These are phyloP conservation scores for Chymomyza costata DNA, from an alignment of 1,140 invertebrate genomes.

Conservation along the genomic window DNA sequence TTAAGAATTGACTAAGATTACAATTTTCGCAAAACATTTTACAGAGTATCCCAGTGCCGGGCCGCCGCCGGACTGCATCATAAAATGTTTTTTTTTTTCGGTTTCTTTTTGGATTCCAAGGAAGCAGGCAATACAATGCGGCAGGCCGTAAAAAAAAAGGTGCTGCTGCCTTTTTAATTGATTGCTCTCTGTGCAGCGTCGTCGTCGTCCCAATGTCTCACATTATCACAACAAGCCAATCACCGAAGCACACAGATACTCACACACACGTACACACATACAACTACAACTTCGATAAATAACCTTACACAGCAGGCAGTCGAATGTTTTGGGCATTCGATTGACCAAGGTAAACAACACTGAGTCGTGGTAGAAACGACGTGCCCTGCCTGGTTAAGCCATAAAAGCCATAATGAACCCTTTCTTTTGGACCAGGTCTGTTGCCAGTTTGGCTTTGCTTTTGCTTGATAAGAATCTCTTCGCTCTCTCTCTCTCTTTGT, in stretches of 20 bases:
- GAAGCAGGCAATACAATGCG: slow-evolving; percentile 16
- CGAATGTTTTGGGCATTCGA: slow-evolving; percentile 4
- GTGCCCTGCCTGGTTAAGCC: slow-evolving; percentile 54
- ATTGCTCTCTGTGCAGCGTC: slow-evolving; percentile 44
- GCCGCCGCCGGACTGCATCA: too few relatives aligned
- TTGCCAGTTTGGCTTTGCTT: slow-evolving; percentile 15
- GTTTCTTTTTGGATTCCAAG: slow-evolving; percentile 39
- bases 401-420: slow-evolving; percentile 65
- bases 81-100: too few relatives aligned
- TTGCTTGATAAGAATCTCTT: slow-evolving; percentile 2
- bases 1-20: too few relatives aligned
- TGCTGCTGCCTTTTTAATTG: slow-evolving; percentile 68
- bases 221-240: slow-evolving; percentile 68
- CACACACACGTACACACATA: slow-evolving; percentile 24
- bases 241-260: slow-evolving; percentile 11
- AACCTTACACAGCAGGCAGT: slow-evolving; percentile 53
- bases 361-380: slow-evolving; percentile 50
- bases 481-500: slow-evolving; percentile 14
- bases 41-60: too few relatives aligned
- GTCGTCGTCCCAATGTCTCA: slow-evolving; percentile 42
- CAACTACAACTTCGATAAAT: slow-evolving; percentile 48
- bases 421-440: slow-evolving; percentile 40
- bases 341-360: too few relatives aligned
- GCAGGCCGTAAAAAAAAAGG: slow-evolving; percentile 23
- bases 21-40: too few relatives aligned